Evolutionary conservation across 2,797 vertebrate species (phyloP), one percentile per base, ranked within the genome.

Genomic region (Acanthopagrus latus): DNA sequence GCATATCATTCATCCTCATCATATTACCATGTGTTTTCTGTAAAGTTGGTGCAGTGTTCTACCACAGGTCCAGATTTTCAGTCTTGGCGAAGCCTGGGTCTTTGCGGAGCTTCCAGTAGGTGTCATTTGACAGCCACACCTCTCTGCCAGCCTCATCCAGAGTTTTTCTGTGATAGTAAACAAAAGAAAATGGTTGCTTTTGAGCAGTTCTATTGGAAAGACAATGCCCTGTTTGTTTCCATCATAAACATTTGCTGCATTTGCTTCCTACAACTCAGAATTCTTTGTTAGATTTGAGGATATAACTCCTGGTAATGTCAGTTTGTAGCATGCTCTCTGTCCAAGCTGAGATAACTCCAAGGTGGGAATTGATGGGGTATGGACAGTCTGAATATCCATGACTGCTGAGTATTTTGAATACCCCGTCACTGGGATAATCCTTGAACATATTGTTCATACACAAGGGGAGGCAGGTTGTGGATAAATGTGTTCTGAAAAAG

Each of bases 61-160:
- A 97, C 97, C 97, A 98, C 78, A 99, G 92, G 80, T 97, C 95
- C 0, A 97, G 94, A 16, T 96, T 96, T 3, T 96, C 92, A 3
- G 95, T 94, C 59, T 94, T 93, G 51, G 94, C 78, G 0, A 97
- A 98, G 70, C 96, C 97, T 0, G 97, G 97, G 4, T 96, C 94
- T 1, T 95, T 89, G 47, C 97, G 95, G 74, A 96, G 82, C 75
- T 94, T 95, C 97, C 97, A 98, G 92, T 99, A 99, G 0, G 93
- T 96, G 43, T 92, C 92, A 50, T 97, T 97, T 69, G 86, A 95
- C 18, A 96, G 84, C 97, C 97, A 99, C 2, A 94, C 95, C 81
- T 98, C 97, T 56, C 91, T 94, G 41, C 96, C 96, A 0, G 77
- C 93, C 50, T 94, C 80, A 14, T 98, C 96, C 0, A 86, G 38